phyloP scores from a whole-genome alignment of 2,888 invertebrate genomes.

The Thecocarcelia acutangulata region DNA sequence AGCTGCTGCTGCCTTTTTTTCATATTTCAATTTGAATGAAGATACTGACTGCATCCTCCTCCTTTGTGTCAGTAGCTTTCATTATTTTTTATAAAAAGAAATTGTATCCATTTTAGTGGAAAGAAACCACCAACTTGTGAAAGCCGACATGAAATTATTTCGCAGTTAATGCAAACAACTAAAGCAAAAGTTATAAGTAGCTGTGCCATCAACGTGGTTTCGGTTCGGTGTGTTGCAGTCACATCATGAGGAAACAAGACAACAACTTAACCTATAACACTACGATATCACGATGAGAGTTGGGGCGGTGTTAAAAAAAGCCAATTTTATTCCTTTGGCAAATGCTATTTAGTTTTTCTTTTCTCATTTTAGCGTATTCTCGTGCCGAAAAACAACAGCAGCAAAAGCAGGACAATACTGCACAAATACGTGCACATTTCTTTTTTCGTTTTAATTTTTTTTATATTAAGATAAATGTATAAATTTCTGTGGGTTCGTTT shows the following conservation, averaged over 20 bases:
- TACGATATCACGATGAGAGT: background rate
- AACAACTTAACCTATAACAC: constrained; percentile 22
- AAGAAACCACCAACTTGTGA: constrained; percentile 14
- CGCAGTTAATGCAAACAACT: constrained; percentile 43
- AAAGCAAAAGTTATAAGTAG: constrained; percentile 39
- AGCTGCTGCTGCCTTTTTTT: constrained; percentile 6
- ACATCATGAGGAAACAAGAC: constrained; percentile 11
- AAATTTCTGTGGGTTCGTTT: background rate
- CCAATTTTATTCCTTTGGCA: constrained; percentile 20
- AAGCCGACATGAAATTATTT: constrained; percentile 43
- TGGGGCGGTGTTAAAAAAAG: background rate
- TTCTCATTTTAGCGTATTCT: background rate
- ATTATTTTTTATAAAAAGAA: constrained; percentile 1
- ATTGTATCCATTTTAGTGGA: background rate
- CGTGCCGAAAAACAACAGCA: constrained; percentile 12
- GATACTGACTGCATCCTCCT: background rate
- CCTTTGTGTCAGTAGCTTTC: background rate
- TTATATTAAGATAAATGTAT: background rate
- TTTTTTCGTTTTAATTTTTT: background rate
- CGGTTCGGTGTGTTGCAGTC: constrained; percentile 2
- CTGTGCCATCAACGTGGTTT: constrained; percentile 29
- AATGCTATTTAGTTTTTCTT: background rate
- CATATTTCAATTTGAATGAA: constrained; percentile 6
- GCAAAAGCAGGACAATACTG: constrained; percentile 1
- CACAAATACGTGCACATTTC: constrained; percentile 24